Evolutionary conservation across 2,888 invertebrate genomes (phyloP).

Genomic region (Liodrosophila aerea): DNA sequence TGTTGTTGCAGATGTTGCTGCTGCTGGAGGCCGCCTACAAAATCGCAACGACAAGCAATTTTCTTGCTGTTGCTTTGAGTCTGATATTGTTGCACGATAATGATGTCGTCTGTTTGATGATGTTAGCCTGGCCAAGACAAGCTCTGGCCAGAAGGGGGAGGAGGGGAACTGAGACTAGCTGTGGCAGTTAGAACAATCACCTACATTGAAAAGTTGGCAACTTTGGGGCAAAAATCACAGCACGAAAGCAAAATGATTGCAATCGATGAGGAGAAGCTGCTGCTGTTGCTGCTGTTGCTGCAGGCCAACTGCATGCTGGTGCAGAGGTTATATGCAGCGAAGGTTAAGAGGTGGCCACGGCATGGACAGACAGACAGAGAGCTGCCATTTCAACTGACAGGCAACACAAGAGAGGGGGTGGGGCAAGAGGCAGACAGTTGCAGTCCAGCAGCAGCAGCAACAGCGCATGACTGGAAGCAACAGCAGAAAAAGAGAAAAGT

Average conservation of each 20-base stretch:
- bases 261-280: slow-evolving; percentile 61
- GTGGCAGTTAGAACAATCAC: slow-evolving; percentile 61
- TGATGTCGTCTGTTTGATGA: slow-evolving; percentile 78
- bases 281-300: slow-evolving; percentile 33
- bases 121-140: slow-evolving; percentile 54
- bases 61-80: slow-evolving; percentile 46
- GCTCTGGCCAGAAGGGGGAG: slow-evolving; percentile 12
- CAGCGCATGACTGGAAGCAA: slow-evolving; percentile 72
- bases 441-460: slow-evolving; percentile 24
- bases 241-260: slow-evolving; percentile 76
- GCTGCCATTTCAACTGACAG: slow-evolving; percentile 34
- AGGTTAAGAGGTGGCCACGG: slow-evolving; percentile 76
- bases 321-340: slow-evolving; percentile 75
- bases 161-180: slow-evolving; percentile 4
- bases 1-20: slow-evolving; percentile 1
- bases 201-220: slow-evolving; percentile 65
- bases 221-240: slow-evolving; percentile 71
- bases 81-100: slow-evolving; percentile 78
- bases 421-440: slow-evolving; percentile 5
- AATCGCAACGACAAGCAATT: slow-evolving; percentile 66
- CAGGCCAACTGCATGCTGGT: slow-evolving; percentile 51
- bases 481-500: slow-evolving; percentile 22
- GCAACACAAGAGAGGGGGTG: background rate
- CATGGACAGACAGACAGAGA: slow-evolving; percentile 25
- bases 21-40: slow-evolving; percentile 65